phyloP scores from a whole-genome alignment of 1,140 invertebrate species.

The Magallana angulata region DNA sequence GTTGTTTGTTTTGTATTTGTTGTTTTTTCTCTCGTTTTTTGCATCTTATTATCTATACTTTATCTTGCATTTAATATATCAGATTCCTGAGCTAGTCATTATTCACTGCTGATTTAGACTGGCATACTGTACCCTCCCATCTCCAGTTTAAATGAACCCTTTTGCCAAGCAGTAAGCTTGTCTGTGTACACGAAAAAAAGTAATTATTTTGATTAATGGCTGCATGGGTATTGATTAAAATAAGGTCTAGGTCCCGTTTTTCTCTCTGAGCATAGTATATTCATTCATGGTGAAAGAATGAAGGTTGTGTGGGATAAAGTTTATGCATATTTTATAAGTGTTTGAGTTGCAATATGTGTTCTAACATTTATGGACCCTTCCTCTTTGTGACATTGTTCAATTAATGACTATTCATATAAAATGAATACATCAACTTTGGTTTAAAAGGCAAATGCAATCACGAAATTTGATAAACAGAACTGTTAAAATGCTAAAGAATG shows the following conservation, averaged over 20 bases:
- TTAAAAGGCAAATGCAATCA: too few species aligned
- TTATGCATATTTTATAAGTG: conserved; percentile 9
- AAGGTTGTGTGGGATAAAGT: not conserved
- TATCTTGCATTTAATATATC: too few species aligned
- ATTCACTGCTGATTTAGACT: not conserved
- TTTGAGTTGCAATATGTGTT: not conserved
- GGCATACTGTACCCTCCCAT: too few species aligned
- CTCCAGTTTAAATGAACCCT: not conserved
- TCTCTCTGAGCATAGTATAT: not conserved
- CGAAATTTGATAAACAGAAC: too few species aligned
- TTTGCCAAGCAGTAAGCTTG: not conserved
- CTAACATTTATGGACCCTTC: not conserved
- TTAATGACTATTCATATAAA: too few species aligned
- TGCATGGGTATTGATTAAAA: not conserved
- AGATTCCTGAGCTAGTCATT: not conserved
- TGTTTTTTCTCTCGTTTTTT: not conserved
- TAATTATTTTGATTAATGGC: not conserved
- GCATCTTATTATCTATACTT: too few species aligned
- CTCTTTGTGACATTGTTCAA: too few species aligned
- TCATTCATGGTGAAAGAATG: not conserved
- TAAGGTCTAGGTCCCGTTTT: not conserved
- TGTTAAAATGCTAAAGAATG: too few species aligned
- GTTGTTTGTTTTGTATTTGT: not conserved
- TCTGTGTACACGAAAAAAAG: not conserved
- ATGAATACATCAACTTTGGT: too few species aligned